phyloP scores from a whole-genome alignment of 2,797 vertebrate genomes.

The Melopsittacus undulatus region DNA sequence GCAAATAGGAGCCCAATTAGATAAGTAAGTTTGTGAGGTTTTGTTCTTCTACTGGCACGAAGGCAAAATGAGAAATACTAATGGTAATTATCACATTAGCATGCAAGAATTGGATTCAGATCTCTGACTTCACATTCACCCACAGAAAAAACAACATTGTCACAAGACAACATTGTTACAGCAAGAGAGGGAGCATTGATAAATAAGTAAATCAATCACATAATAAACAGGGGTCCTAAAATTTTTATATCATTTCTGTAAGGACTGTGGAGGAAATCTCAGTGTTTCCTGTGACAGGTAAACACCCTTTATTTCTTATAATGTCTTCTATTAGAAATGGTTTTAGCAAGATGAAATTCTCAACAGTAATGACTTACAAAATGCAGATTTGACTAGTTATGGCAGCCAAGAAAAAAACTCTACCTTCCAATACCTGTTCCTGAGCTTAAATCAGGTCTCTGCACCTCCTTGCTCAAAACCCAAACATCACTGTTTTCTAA shows the following conservation, averaged over 20 bases:
- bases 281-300: background rate
- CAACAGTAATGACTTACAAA: background rate
- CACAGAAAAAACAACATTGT: background rate
- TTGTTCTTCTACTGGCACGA: background rate
- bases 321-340: background rate
- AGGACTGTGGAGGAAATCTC: background rate
- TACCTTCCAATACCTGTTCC: background rate
- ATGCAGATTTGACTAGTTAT: background rate
- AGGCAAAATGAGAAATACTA: background rate
- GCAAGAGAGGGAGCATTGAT: background rate
- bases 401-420: background rate
- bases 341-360: background rate
- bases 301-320: background rate
- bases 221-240: background rate
- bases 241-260: background rate
- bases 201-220: background rate
- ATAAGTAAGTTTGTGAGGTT: background rate
- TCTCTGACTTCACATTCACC: background rate
- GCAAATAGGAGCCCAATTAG: background rate
- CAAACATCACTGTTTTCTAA: background rate
- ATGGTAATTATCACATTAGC: background rate
- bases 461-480: background rate
- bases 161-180: background rate
- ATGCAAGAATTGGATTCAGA: background rate
- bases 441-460: background rate